Base-by-base conservation (phyloP, 2,888 invertebrate species). In the Meloe dianella region DNA sequence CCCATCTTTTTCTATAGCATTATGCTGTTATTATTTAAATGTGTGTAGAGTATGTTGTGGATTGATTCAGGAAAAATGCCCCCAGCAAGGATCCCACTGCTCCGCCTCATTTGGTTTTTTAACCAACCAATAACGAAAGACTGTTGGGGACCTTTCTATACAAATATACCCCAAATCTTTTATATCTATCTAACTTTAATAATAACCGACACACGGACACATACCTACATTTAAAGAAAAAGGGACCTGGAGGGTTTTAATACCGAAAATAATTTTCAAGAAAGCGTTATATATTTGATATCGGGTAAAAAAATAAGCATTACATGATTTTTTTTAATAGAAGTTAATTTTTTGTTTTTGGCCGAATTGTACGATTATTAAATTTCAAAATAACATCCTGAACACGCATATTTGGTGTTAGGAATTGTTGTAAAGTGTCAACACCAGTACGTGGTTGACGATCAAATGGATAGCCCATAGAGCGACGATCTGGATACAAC, bases 401-500 rank as follows among this genome's bases (percentile, higher is more conserved):
- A 1, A 88, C 85, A 6, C 85, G 83, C 93, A 94, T 93, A 79
- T 94, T 94, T 1, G 88, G 85, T 1, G 90, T 88, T 14, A 92
- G 81, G 86, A 94, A 94, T 80, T 91, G 89, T 0, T 81, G 73
- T 58, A 94, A 82, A 0, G 85, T 86, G 76, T 85, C 84, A 66
- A 88, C 89, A 1, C 87, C 86, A 29, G 81, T 78, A 0, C 89
- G 85, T 14, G 90, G 87, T 63, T 87, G 84, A 24, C 92, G 85
- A 81, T 92, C 91, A 86, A 92, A 91, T 14, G 95, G 95, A 85
- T 87, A 95, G 51, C 95, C 95, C 95, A 95, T 95, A 4, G 92
- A 82, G 66, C 92, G 88, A 51, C 88, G 87, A 84, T 95, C 95
- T 0, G 95, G 95, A 81, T 93, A 95, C 75, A 89, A 85, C 63